Evolutionary conservation across 2,113 vertebrate species (phyloP), one percentile per base, ranked within the genome.

Genomic region (Lepisosteus osseus): DNA sequence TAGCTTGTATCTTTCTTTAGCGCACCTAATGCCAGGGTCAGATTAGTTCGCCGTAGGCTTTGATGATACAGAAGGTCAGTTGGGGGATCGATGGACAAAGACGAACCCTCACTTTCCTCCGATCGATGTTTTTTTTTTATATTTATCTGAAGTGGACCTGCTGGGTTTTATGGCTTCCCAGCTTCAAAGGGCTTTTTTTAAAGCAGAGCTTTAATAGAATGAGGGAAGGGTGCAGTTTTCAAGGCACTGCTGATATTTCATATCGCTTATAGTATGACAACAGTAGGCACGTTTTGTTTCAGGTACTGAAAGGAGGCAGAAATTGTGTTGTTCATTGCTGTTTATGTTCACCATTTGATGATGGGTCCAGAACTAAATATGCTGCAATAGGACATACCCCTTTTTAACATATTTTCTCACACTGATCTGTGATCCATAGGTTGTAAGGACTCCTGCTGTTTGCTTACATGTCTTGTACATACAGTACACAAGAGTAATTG

Each of bases 51-150:
- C 86, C 88, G 85, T 92, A 93, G 92, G 92, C 93, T 96, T 95
- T 96, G 94, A 95, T 94, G 93, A 89, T 94, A 79, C 80, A 85
- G 93, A 95, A 96, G 95, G 95, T 97, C 95, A 96, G 90, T 81
- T 71, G 82, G 87, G 86, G 90, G 92, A 97, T 97, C 91, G 90
- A 97, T 96, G 87, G 83, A 77, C 87, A 87, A 89, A 92, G 92
- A 91, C 89, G 85, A 92, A 86, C 82, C 83, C 88, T 62, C 88
- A 93, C 89, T 94, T 92, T 92, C 89, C 82, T 86, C 86, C 93
- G 94, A 95, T 97, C 95, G 92, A 93, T 94, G 90, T 70, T 84
- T 86, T 90, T 91, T 92, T 92, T 90, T 87, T 85, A 90, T 93
- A 92, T 91, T 92, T 91, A 85, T 95, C 93, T 95, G 94, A 93